Base-by-base conservation (phyloP, 2,113 vertebrate genomes). In the Anseranas semipalmata region DNA sequence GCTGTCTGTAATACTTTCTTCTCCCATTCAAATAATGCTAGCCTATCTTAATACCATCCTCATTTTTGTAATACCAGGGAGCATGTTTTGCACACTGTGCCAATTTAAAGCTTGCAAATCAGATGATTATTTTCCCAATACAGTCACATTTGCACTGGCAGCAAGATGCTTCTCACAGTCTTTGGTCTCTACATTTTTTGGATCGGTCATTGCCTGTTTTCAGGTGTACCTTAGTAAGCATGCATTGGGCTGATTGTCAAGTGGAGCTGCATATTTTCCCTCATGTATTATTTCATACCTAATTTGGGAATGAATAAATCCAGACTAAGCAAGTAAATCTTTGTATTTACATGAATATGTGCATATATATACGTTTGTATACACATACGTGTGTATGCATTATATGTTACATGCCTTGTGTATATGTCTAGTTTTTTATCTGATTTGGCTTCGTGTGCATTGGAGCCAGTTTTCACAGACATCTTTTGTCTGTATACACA, bases 311-410 rank as follows among this genome's bases (percentile, higher is more conserved):
- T 62, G 15, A 4, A 2, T 35, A 32, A 4, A 6, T 58, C 41
- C 37, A 90, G 28, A 83, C 4, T 22, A 70, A 68, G 27, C 7
- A 11, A 46, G 30, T 43, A 50, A 56, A 37, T 68, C 39, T 62
- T 43, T 21, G 22, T 39, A 14, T 74, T 70, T 48, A 27, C 30
- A 4, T 10, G 20, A 41, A 17, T 39, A 43, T 32, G 21, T 21
- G n/a, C n/a, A 70, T 15, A 77, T 11, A 15, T 0, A 33, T 0
- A 2, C 13, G 6, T 15, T 11, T 8, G 9, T 28, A 17, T 33
- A 62, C 15, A 53, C 3, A 8, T 5, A 10, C 1, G 0, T 22
- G 27, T 72, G 19, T 8, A 14, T 22, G 43, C 22, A 21, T 68
- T 68, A 21, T 45, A 45, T 16, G 27, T 27, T 48, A 43, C 1